Evolutionary conservation across 2,113 vertebrate genomes (phyloP).

Genomic region (Ancistrus triradiatus): DNA sequence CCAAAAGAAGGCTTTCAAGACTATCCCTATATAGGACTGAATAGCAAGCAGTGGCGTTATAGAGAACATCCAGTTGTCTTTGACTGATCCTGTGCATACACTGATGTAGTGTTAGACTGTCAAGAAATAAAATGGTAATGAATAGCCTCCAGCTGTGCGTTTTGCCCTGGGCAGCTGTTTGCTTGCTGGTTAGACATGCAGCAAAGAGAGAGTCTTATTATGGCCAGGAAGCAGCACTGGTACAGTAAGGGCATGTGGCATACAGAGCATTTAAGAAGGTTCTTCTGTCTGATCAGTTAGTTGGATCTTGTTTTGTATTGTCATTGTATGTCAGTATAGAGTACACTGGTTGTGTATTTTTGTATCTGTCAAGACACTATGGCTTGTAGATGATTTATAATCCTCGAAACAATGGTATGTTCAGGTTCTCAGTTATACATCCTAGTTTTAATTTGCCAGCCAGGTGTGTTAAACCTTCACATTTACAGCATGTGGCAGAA

Average conservation of each 20-base stretch:
- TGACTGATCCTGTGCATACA: no score
- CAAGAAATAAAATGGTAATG: slow-evolving; percentile 22
- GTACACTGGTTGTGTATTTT: neutral
- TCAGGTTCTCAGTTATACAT: neutral
- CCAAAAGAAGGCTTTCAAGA: no score
- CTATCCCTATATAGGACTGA: no score
- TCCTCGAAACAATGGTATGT: no score
- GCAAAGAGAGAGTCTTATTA: slow-evolving; percentile 33
- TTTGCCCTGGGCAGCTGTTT: slow-evolving; percentile 45
- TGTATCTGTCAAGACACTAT: no score
- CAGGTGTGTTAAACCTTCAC: no score
- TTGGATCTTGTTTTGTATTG: neutral
- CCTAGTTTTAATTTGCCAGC: no score
- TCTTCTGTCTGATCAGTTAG: slow-evolving; percentile 5
- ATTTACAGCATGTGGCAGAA: no score
- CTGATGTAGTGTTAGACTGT: neutral
- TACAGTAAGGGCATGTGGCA: neutral
- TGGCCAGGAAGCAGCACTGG: neutral
- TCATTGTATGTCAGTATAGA: no score
- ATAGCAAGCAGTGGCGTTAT: no score
- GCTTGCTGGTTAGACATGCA: slow-evolving; percentile 26
- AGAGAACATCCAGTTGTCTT: no score
- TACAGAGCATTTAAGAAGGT: slow-evolving; percentile 10
- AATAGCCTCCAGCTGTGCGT: slow-evolving; percentile 19
- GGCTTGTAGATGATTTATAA: no score